Conservation (phyloP, 2,113 vertebrate species). For the Trichomycterus rosablanca region DNA sequence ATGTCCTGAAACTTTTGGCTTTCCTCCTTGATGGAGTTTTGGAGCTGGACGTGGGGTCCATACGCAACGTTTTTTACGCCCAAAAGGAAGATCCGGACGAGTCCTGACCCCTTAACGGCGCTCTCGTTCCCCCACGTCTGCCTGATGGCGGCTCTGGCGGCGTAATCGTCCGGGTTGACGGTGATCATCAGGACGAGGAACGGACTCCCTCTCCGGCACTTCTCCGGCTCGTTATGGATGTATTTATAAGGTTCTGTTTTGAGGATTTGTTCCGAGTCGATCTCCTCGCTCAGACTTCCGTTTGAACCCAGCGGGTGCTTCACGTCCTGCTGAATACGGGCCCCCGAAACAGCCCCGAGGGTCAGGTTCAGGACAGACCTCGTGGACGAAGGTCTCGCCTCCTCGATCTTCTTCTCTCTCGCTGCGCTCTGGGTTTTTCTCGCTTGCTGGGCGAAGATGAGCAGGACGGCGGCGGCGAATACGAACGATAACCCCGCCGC, state of each 20-base stretch:
- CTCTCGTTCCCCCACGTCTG: slow-evolving; percentile 94
- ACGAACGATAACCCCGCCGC: slow-evolving; percentile 74
- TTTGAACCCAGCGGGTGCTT: slow-evolving; percentile 71
- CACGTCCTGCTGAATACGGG: slow-evolving; percentile 59
- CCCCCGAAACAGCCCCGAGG: slow-evolving; percentile 65
- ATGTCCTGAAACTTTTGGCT: slow-evolving; percentile 82
- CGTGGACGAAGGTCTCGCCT: slow-evolving; percentile 57
- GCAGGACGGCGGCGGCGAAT: slow-evolving; percentile 74
- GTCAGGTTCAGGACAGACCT: slow-evolving; percentile 61
- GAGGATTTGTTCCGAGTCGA: slow-evolving; percentile 48
- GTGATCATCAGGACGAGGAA: slow-evolving; percentile 89
- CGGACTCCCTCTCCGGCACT: slow-evolving; percentile 74
- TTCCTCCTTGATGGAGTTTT: slow-evolving; percentile 78
- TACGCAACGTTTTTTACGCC: slow-evolving; percentile 75
- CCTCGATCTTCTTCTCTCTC: slow-evolving; percentile 61
- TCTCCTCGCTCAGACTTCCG: slow-evolving; percentile 71
- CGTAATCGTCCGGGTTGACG: slow-evolving; percentile 80
- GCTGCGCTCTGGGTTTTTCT: slow-evolving; percentile 73
- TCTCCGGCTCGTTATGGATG: slow-evolving; percentile 82
- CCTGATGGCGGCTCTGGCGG: slow-evolving; percentile 88
- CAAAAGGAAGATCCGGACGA: slow-evolving; percentile 82
- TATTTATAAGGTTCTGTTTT: slow-evolving; percentile 78
- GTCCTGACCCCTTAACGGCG: slow-evolving; percentile 67
- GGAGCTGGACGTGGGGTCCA: slow-evolving; percentile 60
- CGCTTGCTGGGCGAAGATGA: slow-evolving; percentile 79